These are phyloP conservation scores for Pachyramphus minor DNA, from an alignment of 2,113 vertebrate species.

Conservation along the genomic window DNA sequence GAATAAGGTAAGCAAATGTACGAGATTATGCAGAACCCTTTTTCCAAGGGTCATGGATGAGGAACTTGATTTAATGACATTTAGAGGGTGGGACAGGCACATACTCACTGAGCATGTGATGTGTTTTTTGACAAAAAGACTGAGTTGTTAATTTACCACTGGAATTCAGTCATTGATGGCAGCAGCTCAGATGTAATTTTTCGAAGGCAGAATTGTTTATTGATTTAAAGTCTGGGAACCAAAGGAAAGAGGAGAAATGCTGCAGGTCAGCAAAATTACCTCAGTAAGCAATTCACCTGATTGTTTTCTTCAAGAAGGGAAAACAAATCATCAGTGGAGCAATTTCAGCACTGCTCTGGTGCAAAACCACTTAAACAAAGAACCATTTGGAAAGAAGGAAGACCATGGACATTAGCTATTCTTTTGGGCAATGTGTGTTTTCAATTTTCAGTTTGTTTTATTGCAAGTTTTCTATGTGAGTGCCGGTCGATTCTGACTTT, in stretches of 20 bases:
- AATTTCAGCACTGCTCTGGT: slow-evolving; percentile 2
- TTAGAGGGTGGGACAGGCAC: not conserved
- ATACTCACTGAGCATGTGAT: not conserved
- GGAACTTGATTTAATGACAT: not conserved
- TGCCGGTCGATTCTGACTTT: not conserved
- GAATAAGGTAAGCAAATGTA: slow-evolving; percentile 62
- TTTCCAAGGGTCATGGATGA: not conserved
- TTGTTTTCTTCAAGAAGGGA: slow-evolving; percentile 5
- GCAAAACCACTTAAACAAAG: not conserved
- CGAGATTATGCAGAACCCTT: not conserved
- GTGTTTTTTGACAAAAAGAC: slow-evolving; percentile 1
- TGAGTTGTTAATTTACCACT: not conserved
- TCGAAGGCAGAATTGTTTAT: not conserved
- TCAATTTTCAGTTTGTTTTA: slow-evolving; percentile 4
- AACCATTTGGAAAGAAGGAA: not conserved
- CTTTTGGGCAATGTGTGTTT: not conserved
- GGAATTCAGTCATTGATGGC: not conserved
- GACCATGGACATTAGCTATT: not conserved
- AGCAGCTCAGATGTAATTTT: slow-evolving; percentile 36
- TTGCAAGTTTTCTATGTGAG: not conserved
- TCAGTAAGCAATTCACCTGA: not conserved
- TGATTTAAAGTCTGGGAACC: slow-evolving; percentile 20
- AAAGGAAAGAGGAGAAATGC: not conserved
- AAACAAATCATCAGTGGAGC: slow-evolving; percentile 5
- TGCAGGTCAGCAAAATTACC: slow-evolving; percentile 33